phyloP scores from a whole-genome alignment of 1,140 invertebrate species.

The Acyrthosiphon pisum region DNA sequence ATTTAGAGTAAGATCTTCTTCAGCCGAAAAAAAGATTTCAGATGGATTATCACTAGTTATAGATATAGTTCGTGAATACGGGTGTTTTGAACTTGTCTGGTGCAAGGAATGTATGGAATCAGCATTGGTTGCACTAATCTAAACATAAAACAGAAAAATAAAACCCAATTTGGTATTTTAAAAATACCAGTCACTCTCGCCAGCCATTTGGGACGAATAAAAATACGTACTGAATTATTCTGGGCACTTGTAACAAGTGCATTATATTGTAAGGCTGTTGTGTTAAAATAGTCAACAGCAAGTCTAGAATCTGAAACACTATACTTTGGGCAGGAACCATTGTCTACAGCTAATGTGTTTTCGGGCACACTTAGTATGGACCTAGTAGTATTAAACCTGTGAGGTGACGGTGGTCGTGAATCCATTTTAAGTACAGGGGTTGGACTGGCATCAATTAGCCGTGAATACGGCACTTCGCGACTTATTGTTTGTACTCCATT shows the following conservation, averaged over 20 bases:
- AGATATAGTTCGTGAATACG: constrained; percentile 75
- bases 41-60: constrained; percentile 89
- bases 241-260: constrained; percentile 3
- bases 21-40: constrained; percentile 88
- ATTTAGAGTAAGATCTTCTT: constrained; percentile 76
- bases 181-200: neutral
- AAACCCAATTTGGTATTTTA: neutral
- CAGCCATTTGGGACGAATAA: constrained; percentile 46
- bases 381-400: constrained; percentile 67
- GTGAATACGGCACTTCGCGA: constrained; percentile 78
- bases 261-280: constrained; percentile 50
- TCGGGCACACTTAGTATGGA: constrained; percentile 68
- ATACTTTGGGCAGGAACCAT: constrained; percentile 67
- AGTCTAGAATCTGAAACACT: constrained; percentile 84
- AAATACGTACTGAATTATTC: constrained; percentile 54
- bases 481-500: constrained; percentile 54
- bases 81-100: constrained; percentile 37
- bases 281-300: constrained; percentile 73
- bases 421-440: constrained; percentile 69
- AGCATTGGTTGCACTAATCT: constrained; percentile 8
- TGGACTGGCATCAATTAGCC: constrained; percentile 74
- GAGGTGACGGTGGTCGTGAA: constrained; percentile 67
- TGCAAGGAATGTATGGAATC: constrained; percentile 47
- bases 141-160: constrained; percentile 27
- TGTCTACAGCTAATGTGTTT: constrained; percentile 59